Conservation (phyloP, 2,113 vertebrate species). For the Paramormyrops kingsleyae region DNA sequence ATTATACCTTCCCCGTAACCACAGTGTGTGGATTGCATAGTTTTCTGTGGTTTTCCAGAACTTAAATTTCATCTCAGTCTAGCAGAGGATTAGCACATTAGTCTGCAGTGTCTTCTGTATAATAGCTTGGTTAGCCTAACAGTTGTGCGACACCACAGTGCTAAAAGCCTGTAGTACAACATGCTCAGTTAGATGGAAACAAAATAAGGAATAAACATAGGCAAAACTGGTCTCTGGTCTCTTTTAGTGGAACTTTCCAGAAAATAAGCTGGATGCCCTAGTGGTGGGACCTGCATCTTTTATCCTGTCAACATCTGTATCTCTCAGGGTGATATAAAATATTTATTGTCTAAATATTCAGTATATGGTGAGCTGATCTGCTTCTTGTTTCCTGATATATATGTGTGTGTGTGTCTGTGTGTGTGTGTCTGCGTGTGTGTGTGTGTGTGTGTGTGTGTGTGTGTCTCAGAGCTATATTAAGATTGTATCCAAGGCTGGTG, state of each 20-base stretch:
- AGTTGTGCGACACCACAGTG: not conserved
- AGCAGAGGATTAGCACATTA: not conserved
- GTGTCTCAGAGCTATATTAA: not conserved
- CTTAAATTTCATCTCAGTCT: not conserved
- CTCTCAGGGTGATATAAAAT: not conserved
- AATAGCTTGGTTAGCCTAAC: not conserved
- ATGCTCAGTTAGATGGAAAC: not conserved
- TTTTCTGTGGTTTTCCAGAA: not conserved
- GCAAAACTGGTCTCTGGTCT: too few species aligned
- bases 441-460: not conserved
- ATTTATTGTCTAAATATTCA: constrained; percentile 1
- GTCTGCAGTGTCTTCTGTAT: not conserved
- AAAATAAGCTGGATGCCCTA: not conserved
- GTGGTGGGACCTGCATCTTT: not conserved
- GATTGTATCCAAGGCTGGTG: not conserved
- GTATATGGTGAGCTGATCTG: not conserved
- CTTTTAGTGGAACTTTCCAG: not conserved
- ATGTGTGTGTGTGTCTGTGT: too few species aligned
- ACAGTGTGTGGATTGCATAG: not conserved
- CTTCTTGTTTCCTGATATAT: not conserved
- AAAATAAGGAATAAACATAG: not conserved
- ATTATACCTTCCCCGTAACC: not conserved
- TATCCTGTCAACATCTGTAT: not conserved
- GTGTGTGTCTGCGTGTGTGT: not conserved
- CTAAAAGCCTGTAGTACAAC: not conserved